These are phyloP conservation scores for Drosophila recens DNA, from an alignment of 2,888 invertebrate species.

Conservation along the genomic window DNA sequence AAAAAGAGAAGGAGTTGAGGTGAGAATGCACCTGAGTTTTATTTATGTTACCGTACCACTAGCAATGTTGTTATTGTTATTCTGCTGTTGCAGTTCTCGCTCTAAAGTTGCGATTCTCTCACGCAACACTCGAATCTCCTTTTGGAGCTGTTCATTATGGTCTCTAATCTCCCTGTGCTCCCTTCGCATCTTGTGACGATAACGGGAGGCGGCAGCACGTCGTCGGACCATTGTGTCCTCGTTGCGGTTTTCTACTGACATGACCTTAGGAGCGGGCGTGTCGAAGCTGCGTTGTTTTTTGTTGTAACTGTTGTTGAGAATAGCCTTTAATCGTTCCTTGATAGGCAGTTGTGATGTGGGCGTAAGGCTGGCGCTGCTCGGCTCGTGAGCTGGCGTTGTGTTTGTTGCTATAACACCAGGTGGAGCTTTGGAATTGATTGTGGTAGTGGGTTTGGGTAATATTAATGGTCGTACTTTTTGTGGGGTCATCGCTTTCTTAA, in stretches of 20 bases:
- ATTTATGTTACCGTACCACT: constrained; percentile 6
- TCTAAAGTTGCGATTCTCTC: constrained; percentile 84
- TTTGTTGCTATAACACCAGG: constrained; percentile 28
- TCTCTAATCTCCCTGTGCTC: constrained; percentile 83
- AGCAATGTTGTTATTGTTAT: constrained; percentile 27
- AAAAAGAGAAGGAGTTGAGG: not conserved
- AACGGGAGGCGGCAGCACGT: constrained; percentile 86
- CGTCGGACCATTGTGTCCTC: constrained; percentile 84
- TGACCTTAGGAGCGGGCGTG: constrained; percentile 33
- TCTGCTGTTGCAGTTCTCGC: constrained; percentile 72
- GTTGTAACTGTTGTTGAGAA: constrained; percentile 70
- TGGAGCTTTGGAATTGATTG: constrained; percentile 20
- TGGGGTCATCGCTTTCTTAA: constrained; percentile 49
- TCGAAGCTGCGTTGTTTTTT: constrained; percentile 55
- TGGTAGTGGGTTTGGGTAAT: constrained; percentile 72
- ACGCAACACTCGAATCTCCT: constrained; percentile 76
- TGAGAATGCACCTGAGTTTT: not conserved
- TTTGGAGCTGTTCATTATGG: constrained; percentile 83
- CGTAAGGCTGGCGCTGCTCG: constrained; percentile 82
- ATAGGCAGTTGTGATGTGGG: constrained; percentile 84
- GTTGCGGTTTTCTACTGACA: constrained; percentile 30
- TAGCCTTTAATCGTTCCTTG: constrained; percentile 84
- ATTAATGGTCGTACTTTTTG: constrained; percentile 80
- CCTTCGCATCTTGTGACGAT: constrained; percentile 85
- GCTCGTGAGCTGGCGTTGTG: constrained; percentile 62